Evolutionary conservation across 2,888 invertebrate genomes (phyloP), one percentile per base, ranked within the genome.

Genomic region (Limnephilus auricula): DNA sequence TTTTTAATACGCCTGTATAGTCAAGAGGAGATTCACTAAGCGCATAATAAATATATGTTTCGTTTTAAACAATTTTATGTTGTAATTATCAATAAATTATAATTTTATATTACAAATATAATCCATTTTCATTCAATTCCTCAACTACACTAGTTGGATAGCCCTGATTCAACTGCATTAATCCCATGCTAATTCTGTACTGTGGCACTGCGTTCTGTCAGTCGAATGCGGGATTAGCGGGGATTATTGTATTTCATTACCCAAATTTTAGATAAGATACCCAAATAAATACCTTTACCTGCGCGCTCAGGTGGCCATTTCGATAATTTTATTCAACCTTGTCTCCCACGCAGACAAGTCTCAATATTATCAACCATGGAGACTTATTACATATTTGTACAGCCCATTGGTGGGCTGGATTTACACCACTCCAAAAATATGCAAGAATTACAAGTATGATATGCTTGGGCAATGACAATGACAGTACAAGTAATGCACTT

Each of bases 21-120:
- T 90, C 87, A 34, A 89, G 65, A 89, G 82, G 87, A 90, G 88
- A 90, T 83, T 40, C 85, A 82, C 80, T 89, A 50, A 90, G 90
- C 86, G 89, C 83, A 89, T 89, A 89, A 91, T 86, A 90, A 90
- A 90, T 91, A 65, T 92, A 90, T 91, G 91, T 92, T 91, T 92
- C 89, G 89, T 92, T 89, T 87, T 87, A 89, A 86, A 89, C 89
- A 89, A 83, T 91, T 92, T 92, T 92, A 92, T 92, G 92, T 92
- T 92, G 92, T 92, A 91, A 92, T 92, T 92, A 92, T 91, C 90
- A 92, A 92, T 92, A 92, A 92, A 92, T 92, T 92, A 92, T 92
- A 92, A 92, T 92, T 92, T 92, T 92, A 90, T 92, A 92, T 91
- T 91, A 92, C 92, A 92, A 91, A 91, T 90, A 65, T 65, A 18